These are phyloP conservation scores for Cosmopolites sordidus DNA, from an alignment of 2,888 invertebrate genomes.

Conservation along the genomic window DNA sequence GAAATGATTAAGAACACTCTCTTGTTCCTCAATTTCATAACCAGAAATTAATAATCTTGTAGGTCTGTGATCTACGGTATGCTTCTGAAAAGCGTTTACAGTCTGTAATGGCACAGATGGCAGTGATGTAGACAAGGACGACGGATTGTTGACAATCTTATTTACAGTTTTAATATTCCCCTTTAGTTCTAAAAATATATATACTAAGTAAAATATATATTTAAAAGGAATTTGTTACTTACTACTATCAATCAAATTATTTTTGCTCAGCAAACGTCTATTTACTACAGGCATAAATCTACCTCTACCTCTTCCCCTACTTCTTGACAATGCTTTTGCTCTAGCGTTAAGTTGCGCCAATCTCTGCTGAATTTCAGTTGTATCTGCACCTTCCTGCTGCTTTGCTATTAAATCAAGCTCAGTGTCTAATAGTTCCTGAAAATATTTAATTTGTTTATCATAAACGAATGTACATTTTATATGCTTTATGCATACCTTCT, in stretches of 20 bases:
- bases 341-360: constrained; percentile 67
- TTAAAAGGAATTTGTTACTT: constrained; percentile 20
- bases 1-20: constrained; percentile 76
- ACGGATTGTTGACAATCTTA: constrained; percentile 33
- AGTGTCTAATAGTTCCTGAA: constrained; percentile 81
- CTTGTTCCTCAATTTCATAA: constrained; percentile 78
- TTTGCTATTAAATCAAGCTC: constrained; percentile 88
- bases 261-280: constrained; percentile 44
- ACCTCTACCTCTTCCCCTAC: constrained; percentile 45
- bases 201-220: background rate
- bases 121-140: constrained; percentile 17
- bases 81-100: constrained; percentile 30
- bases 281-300: constrained; percentile 41
- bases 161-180: constrained; percentile 31
- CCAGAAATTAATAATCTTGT: constrained; percentile 82
- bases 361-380: constrained; percentile 72
- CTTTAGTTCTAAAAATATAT: constrained; percentile 28
- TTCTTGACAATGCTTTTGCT: constrained; percentile 26
- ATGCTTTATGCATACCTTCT: constrained; percentile 19
- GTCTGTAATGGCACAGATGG: constrained; percentile 10
- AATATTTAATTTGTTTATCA: background rate
- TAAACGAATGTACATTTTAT: background rate
- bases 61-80: constrained; percentile 78
- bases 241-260: constrained; percentile 42
- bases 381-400: constrained; percentile 84